A percentile compares a stretch with the other conserved stretches of the same genome.
These are phyloP conservation scores for Lichenostomus cassidix DNA, from an alignment of 2,113 vertebrate species.

Conservation along the genomic window DNA sequence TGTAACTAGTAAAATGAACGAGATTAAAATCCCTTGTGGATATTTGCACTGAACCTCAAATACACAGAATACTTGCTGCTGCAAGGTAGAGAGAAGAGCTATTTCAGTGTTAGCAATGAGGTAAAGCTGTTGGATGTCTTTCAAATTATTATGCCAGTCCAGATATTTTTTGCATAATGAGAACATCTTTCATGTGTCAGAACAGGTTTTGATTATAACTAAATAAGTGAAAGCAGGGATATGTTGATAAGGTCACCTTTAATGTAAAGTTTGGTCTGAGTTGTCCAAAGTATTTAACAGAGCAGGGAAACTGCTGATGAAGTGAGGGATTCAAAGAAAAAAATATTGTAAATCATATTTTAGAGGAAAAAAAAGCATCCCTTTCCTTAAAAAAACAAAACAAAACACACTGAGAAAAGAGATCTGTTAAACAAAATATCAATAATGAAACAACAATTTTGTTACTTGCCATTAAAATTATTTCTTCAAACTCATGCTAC, in stretches of 20 bases:
- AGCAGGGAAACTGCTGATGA: background rate
- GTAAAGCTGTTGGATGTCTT: conserved; percentile 42
- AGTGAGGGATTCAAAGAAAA: background rate
- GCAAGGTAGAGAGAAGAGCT: background rate
- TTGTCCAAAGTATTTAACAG: conserved; percentile 32
- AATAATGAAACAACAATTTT: background rate
- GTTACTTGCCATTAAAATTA: background rate
- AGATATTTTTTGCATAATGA: conserved; percentile 68
- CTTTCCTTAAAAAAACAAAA: background rate
- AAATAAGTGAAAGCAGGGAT: conserved; percentile 67
- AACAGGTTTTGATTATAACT: conserved; percentile 70
- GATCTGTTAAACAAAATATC: background rate
- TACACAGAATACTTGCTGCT: background rate
- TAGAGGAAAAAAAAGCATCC: background rate
- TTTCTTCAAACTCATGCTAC: background rate
- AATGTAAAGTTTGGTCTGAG: conserved; percentile 58
- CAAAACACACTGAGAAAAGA: background rate
- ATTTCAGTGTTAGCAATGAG: background rate
- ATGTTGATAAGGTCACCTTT: conserved; percentile 69
- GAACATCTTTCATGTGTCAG: conserved; percentile 72
- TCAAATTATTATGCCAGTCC: conserved; percentile 69
- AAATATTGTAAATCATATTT: background rate
- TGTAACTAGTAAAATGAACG: background rate
- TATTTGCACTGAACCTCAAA: background rate
- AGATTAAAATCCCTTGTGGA: background rate